phyloP scores from a whole-genome alignment of 2,113 vertebrate genomes.

The Electrona antarctica region DNA sequence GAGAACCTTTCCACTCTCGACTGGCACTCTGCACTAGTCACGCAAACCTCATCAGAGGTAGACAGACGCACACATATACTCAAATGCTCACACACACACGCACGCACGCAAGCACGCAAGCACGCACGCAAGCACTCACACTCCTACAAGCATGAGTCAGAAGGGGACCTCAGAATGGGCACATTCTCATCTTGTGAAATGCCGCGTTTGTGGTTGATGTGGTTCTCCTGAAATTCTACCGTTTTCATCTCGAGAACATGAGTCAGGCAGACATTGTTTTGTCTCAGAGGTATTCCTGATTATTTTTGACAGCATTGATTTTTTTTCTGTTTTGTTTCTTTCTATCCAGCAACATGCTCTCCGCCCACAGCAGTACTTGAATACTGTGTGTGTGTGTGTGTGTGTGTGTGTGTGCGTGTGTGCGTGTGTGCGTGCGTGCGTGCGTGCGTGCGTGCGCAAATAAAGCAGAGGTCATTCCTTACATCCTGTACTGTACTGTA shows the following conservation, averaged over 20 bases:
- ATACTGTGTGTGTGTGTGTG: constrained; percentile 19
- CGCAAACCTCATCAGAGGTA: constrained; percentile 60
- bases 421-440: neutral
- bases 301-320: neutral
- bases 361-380: constrained; percentile 9
- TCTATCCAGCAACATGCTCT: neutral
- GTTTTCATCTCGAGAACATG: neutral
- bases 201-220: constrained; percentile 28
- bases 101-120: constrained; percentile 41
- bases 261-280: neutral
- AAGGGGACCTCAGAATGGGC: constrained; percentile 9
- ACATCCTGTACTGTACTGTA: no score
- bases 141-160: constrained; percentile 55
- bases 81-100: constrained; percentile 10
- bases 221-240: constrained; percentile 22
- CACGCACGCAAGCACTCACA: constrained; percentile 25
- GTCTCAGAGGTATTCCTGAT: neutral
- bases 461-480: no score
- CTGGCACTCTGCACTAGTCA: constrained; percentile 71
- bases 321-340: neutral
- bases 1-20: constrained; percentile 75
- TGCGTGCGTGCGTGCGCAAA: no score
- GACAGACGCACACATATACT: constrained; percentile 17
- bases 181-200: constrained; percentile 36
- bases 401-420: constrained; percentile 4